Percentiles rank a stretch among this genome's conserved stretches.
Evolutionary conservation across 2,113 vertebrate species (phyloP).

Genomic region (Tetraodon nigroviridis): DNA sequence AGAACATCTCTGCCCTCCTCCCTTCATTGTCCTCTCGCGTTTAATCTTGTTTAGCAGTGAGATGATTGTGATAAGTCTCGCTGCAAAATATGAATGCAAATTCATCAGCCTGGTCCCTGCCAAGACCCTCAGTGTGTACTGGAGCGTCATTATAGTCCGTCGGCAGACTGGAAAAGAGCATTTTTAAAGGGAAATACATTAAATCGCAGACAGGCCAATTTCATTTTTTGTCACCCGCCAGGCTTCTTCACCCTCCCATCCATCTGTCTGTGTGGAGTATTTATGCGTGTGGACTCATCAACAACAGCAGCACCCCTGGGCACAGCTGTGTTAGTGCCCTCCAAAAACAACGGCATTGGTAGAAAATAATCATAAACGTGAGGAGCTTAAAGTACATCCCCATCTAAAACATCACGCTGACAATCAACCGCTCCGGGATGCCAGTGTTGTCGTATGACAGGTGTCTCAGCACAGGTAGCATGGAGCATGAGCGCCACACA

Average conservation of each 20-base stretch:
- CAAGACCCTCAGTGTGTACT: slow-evolving; percentile 48
- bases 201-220: slow-evolving; percentile 52
- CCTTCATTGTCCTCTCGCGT: slow-evolving; percentile 33
- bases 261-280: slow-evolving; percentile 49
- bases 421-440: slow-evolving; percentile 31
- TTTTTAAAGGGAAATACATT: slow-evolving; percentile 48
- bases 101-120: slow-evolving; percentile 41
- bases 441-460: slow-evolving; percentile 50
- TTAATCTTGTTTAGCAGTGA: slow-evolving; percentile 49
- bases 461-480: slow-evolving; percentile 58
- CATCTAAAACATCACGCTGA: slow-evolving; percentile 36
- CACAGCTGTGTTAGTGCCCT: slow-evolving; percentile 38
- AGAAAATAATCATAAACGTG: slow-evolving; percentile 18
- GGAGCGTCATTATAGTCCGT: slow-evolving; percentile 40
- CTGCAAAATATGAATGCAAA: slow-evolving; percentile 63
- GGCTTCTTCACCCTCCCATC: slow-evolving; percentile 48
- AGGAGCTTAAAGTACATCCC: slow-evolving; percentile 8
- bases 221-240: slow-evolving; percentile 44
- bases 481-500: slow-evolving; percentile 56
- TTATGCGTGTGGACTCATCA: slow-evolving; percentile 52
- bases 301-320: slow-evolving; percentile 37
- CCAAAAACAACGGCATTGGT: slow-evolving; percentile 49
- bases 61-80: slow-evolving; percentile 57
- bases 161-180: slow-evolving; percentile 32
- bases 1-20: slow-evolving; percentile 46